A percentile compares a stretch with the other conserved stretches of the same genome.
These are phyloP conservation scores for Andrena camellia DNA, from an alignment of 2,888 invertebrate genomes.

Conservation along the genomic window DNA sequence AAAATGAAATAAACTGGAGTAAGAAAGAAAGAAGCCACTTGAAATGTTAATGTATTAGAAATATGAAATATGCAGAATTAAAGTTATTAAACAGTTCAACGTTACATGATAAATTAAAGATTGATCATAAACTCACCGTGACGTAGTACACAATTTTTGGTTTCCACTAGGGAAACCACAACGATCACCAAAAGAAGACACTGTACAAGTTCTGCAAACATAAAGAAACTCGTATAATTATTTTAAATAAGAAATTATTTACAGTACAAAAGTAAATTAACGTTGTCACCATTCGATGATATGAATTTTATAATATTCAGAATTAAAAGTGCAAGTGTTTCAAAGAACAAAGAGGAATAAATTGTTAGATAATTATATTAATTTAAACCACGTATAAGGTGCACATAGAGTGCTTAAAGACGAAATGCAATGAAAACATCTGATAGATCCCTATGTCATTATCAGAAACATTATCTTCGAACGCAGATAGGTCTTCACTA, in stretches of 20 bases:
- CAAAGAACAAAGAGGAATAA: not conserved
- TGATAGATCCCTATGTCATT: not conserved
- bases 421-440: not conserved
- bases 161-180: slow-evolving; percentile 81
- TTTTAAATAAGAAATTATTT: not conserved
- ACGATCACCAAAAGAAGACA: slow-evolving; percentile 76
- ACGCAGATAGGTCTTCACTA: not conserved
- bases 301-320: not conserved
- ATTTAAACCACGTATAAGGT: not conserved
- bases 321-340: not conserved
- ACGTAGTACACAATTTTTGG: slow-evolving; percentile 78
- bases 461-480: not conserved
- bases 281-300: too few species aligned
- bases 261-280: too few species aligned
- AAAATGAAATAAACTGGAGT: not conserved
- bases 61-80: not conserved
- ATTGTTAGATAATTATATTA: not conserved
- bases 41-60: not conserved
- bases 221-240: slow-evolving; percentile 35
- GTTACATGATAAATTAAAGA: not conserved
- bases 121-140: slow-evolving; percentile 77
- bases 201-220: slow-evolving; percentile 53
- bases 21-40: not conserved
- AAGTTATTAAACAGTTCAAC: not conserved
- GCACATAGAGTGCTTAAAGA: too few species aligned